Conservation (phyloP, 2,113 vertebrate genomes). For the Gallinago jamesoni region DNA sequence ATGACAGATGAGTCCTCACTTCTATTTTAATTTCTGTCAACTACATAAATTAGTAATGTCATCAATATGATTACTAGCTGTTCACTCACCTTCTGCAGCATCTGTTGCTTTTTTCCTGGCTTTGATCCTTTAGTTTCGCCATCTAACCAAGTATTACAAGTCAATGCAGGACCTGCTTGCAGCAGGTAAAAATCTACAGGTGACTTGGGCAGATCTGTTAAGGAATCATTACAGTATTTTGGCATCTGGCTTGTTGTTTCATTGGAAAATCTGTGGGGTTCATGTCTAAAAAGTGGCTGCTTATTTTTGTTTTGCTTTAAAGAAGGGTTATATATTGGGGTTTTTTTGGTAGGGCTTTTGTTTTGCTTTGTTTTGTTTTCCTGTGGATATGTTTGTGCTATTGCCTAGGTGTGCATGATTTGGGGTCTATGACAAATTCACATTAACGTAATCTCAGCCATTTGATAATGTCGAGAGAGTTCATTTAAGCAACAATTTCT, state of each 20-base stretch:
- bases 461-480: background rate
- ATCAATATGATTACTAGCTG: constrained; percentile 50
- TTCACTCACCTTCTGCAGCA: constrained; percentile 29
- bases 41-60: constrained; percentile 47
- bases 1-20: constrained; percentile 43
- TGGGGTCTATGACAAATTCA: background rate
- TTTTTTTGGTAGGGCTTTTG: background rate
- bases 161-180: background rate
- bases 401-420: background rate
- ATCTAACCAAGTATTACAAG: background rate
- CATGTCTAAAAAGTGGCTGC: background rate
- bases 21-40: constrained; percentile 37
- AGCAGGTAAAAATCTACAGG: background rate
- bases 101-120: constrained; percentile 36
- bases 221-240: background rate
- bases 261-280: background rate
- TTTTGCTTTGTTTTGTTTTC: background rate
- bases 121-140: background rate
- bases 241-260: background rate
- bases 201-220: background rate
- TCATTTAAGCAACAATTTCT: background rate
- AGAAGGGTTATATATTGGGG: background rate
- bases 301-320: background rate
- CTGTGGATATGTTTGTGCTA: background rate
- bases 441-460: background rate